Evolutionary conservation across 2,888 invertebrate species (phyloP).

Genomic region (Neoscelio sp.): DNA sequence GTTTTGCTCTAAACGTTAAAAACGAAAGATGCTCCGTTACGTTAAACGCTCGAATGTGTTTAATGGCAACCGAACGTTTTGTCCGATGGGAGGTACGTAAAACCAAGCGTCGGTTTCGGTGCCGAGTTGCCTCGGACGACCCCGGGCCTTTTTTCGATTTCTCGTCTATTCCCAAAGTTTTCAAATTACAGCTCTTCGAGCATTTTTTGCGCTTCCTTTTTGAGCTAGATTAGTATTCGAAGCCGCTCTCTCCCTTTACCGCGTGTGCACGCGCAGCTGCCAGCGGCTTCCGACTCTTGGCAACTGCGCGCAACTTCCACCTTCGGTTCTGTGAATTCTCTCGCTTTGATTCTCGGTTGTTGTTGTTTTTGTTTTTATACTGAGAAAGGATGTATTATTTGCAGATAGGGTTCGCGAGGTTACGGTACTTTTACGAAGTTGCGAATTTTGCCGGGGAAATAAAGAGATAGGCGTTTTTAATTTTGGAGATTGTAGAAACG

Average conservation of each 20-base stretch:
- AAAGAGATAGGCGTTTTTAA: no score
- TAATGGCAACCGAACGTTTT: no score
- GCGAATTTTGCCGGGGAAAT: slow-evolving; percentile 13
- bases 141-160: slow-evolving; percentile 27
- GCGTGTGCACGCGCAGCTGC: slow-evolving; percentile 59
- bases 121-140: no score
- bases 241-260: slow-evolving; percentile 47
- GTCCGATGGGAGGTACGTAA: not conserved
- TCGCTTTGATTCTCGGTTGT: slow-evolving; percentile 57
- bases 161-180: slow-evolving; percentile 41
- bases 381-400: slow-evolving; percentile 49
- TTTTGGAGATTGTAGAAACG: no score
- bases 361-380: slow-evolving; percentile 59
- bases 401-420: slow-evolving; percentile 37
- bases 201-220: slow-evolving; percentile 41
- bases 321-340: slow-evolving; percentile 63
- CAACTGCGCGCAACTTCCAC: slow-evolving; percentile 64
- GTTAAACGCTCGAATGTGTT: no score
- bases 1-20: no score
- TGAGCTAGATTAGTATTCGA: slow-evolving; percentile 54
- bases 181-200: slow-evolving; percentile 40
- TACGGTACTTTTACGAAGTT: slow-evolving; percentile 28
- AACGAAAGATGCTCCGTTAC: no score
- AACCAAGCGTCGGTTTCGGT: no score
- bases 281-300: slow-evolving; percentile 62